Conservation (phyloP, 2,888 invertebrate species). For the Calameuta idolon region DNA sequence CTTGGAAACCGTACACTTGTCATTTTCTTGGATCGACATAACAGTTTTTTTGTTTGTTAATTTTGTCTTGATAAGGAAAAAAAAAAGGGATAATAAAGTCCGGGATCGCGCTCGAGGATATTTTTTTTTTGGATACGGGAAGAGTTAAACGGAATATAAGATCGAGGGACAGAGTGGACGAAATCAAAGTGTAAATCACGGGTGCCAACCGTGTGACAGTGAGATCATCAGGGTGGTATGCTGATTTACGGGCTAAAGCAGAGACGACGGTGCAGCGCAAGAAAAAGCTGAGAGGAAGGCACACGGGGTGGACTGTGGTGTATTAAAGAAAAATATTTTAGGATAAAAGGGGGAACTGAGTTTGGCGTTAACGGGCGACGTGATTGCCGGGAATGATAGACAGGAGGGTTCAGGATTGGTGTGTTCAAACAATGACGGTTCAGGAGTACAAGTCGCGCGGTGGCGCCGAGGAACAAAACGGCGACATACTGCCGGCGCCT, state of each 20-base stretch:
- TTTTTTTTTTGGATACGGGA: background rate
- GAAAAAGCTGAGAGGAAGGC: background rate
- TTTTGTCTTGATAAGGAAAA: background rate
- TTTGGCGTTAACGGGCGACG: background rate
- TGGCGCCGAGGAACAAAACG: conserved; percentile 65
- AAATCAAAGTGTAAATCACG: background rate
- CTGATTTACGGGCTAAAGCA: background rate
- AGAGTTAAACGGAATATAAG: background rate
- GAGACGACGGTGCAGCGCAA: background rate
- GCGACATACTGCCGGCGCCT: conserved; percentile 54
- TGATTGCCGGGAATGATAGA: conserved; percentile 42
- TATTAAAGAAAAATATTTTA: background rate
- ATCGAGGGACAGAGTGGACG: background rate
- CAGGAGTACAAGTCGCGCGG: conserved; percentile 71
- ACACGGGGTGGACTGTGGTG: background rate
- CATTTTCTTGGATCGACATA: background rate
- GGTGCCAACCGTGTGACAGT: conserved; percentile 6
- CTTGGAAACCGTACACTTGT: background rate
- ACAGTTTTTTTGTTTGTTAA: background rate
- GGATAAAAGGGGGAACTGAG: background rate
- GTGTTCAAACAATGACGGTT: conserved; percentile 68
- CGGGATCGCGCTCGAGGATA: background rate
- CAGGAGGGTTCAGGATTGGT: conserved; percentile 45
- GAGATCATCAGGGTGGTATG: background rate
- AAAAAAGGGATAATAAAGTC: background rate